Percentiles rank a stretch among this genome's conserved stretches.
phyloP scores from a whole-genome alignment of 2,797 vertebrate genomes.

The Hylomyscus alleni region DNA sequence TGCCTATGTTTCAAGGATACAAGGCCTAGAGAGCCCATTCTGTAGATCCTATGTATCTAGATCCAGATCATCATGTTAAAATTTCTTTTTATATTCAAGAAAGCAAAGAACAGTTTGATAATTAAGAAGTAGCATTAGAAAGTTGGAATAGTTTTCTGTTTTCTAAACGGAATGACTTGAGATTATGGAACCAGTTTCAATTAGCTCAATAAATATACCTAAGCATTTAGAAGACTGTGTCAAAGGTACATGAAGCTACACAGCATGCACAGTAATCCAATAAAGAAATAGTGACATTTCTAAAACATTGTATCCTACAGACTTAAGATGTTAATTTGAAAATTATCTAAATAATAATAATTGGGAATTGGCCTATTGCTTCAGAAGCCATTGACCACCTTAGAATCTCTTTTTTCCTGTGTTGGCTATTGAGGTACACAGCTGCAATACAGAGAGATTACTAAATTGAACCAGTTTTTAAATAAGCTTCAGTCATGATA shows the following conservation, averaged over 20 bases:
- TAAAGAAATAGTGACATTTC: background rate
- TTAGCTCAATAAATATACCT: background rate
- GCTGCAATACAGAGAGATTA: constrained; percentile 70
- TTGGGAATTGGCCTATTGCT: too few species aligned
- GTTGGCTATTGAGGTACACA: constrained; percentile 78
- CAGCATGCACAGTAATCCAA: background rate
- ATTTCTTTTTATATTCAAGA: background rate
- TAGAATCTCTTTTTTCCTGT: constrained; percentile 56
- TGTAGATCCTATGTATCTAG: background rate
- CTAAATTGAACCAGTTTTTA: constrained; percentile 76
- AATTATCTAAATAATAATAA: background rate
- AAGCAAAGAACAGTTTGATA: background rate
- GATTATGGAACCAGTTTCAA: constrained; percentile 44
- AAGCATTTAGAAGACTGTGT: background rate
- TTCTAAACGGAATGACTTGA: background rate
- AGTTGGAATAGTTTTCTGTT: background rate
- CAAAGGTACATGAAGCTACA: background rate
- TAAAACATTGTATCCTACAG: background rate
- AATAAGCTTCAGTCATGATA: constrained; percentile 78
- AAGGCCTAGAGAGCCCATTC: background rate
- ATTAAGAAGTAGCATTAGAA: background rate
- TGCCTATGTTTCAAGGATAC: background rate
- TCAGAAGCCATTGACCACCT: too few species aligned
- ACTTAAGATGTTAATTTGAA: background rate
- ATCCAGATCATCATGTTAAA: constrained; percentile 21